Evolutionary conservation across 2,888 invertebrate species (phyloP), one percentile per base, ranked within the genome.

Genomic region (Oscheius sp.): DNA sequence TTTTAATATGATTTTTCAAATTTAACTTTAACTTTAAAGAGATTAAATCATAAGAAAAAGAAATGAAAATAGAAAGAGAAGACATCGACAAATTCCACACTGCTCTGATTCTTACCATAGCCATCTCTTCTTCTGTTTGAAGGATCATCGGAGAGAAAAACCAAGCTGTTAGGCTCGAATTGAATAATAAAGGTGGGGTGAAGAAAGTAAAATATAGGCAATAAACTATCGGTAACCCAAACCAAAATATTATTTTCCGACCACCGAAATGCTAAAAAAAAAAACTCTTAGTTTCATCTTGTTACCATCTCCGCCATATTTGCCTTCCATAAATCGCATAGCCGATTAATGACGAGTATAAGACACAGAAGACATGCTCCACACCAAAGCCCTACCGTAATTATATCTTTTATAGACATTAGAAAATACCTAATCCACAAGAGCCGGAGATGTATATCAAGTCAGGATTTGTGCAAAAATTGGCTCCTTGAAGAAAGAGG

Each of bases 81-180:
- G 30, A 50, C 5, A 9, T 26, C 26, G 28, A 1, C 1, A 50
- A 26, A 47, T 5, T 1, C 24, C 26, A 24, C 12, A 24, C 24
- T 47, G 20, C 22, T 6, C 49, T 24, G 3, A 24, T 47, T 26
- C 50, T 6, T 2, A 54, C 54, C 54, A 33, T 33, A 17, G 33
- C 59, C 59, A 44, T 59, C 30, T 59, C 59, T 30, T 59, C 59
- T n/a, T 26, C 44, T 8, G 41, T 59, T 30, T 30, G n/a, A 3
- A 26, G 28, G 26, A 79, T 77, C 33, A 75, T 72, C 2, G 79
- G 79, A 28, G 73, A 68, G 67, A 79, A 79, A 50, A 79, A 79
- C 79, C 76, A 77, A 12, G 79, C 75, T 28, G 70, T 70, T 33
- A 72, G 68, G 22, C 51, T 30, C 1, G 77, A 74, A 38, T 70